Evolutionary conservation across 2,888 invertebrate species (phyloP).

Genomic region (Lamellibrachia satsuma): DNA sequence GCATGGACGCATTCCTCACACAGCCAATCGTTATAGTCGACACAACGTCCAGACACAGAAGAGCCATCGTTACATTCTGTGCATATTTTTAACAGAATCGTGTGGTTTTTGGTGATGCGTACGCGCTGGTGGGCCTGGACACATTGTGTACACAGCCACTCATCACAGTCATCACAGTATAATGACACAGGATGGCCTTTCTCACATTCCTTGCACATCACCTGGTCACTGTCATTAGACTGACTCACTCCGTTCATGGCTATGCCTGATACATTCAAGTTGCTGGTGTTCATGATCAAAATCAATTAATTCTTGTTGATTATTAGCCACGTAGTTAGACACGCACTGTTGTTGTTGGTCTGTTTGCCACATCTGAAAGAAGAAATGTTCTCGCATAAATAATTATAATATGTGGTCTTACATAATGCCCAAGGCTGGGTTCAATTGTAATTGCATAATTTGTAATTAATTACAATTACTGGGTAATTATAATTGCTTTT

Average conservation of each 20-base stretch:
- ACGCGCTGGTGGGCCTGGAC: neutral
- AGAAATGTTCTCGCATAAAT: neutral
- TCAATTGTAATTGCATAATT: too few relatives aligned
- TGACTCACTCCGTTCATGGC: neutral
- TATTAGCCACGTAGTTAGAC: neutral
- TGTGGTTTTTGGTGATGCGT: neutral
- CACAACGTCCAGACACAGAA: too few relatives aligned
- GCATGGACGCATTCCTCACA: too few relatives aligned
- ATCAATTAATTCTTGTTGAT: neutral
- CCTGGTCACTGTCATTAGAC: neutral
- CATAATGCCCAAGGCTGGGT: too few relatives aligned
- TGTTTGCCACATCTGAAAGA: neutral
- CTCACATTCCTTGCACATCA: neutral
- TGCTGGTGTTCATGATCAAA: too few relatives aligned
- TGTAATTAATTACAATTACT: too few relatives aligned
- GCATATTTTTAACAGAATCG: neutral
- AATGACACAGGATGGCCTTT: neutral
- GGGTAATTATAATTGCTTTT: too few relatives aligned
- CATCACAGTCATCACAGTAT: neutral
- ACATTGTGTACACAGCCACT: neutral
- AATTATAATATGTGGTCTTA: too few relatives aligned
- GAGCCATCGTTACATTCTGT: too few relatives aligned
- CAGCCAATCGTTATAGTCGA: too few relatives aligned
- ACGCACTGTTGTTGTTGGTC: neutral
- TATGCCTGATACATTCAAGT: neutral